These are phyloP conservation scores for Psilopogon haemacephalus DNA, from an alignment of 2,113 vertebrate species.

Conservation along the genomic window DNA sequence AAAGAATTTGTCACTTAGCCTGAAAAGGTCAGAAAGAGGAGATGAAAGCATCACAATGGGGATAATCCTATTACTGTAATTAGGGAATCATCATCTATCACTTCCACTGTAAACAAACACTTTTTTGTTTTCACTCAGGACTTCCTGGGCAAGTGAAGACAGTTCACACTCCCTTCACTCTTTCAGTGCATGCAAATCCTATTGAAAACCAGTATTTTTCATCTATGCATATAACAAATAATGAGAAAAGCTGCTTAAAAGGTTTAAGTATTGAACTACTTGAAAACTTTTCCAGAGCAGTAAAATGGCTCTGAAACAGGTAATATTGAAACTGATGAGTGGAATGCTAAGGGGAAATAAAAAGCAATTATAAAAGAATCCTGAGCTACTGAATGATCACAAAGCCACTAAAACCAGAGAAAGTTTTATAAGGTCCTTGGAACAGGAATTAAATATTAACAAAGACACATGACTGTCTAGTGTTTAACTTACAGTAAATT, in stretches of 20 bases:
- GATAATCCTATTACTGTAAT: constrained; percentile 69
- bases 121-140: constrained; percentile 33
- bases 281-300: neutral
- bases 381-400: neutral
- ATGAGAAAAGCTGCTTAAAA: neutral
- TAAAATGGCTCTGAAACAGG: neutral
- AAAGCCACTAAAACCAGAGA: neutral
- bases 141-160: neutral
- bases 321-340: neutral
- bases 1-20: constrained; percentile 53
- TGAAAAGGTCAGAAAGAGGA: constrained; percentile 71
- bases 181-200: neutral
- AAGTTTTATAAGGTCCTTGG: neutral
- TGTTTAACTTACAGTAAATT: neutral
- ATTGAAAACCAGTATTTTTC: neutral
- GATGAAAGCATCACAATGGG: constrained; percentile 65
- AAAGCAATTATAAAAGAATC: neutral
- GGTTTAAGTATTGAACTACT: neutral
- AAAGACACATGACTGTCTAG: neutral
- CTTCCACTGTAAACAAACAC: constrained; percentile 59
- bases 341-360: neutral
- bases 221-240: neutral
- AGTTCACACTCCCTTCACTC: neutral
- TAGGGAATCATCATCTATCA: constrained; percentile 65
- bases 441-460: neutral